Conservation (phyloP, 2,113 vertebrate genomes). For the Drymodes brunneopygia region DNA sequence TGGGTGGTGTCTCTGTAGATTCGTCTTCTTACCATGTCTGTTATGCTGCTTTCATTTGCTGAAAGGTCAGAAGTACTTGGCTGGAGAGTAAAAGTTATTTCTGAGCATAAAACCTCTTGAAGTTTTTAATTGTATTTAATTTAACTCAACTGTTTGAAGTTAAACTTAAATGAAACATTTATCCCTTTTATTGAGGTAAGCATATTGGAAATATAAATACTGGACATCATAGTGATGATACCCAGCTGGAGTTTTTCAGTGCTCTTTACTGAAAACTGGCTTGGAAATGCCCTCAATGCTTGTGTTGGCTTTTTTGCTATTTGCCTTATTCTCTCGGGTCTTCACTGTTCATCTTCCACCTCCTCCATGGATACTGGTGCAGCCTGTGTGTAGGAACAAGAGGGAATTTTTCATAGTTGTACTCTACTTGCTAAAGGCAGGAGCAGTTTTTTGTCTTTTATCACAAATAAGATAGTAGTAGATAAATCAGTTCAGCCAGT, state of each 20-base stretch:
- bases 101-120: not conserved
- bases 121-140: not conserved
- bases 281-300: not conserved
- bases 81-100: not conserved
- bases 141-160: not conserved
- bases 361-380: not conserved
- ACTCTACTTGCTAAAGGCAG: not conserved
- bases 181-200: not conserved
- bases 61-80: not conserved
- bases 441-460: not conserved
- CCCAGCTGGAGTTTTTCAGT: not conserved
- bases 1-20: not conserved
- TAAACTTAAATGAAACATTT: not conserved
- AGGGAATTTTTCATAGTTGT: not conserved
- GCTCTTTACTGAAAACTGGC: not conserved
- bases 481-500: not conserved
- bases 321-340: not conserved
- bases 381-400: not conserved
- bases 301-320: not conserved
- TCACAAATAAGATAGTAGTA: not conserved
- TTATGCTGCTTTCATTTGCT: not conserved
- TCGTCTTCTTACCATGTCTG: not conserved
- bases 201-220: not conserved
- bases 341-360: not conserved
- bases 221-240: not conserved